Evolutionary conservation across 2,888 invertebrate species (phyloP).

Genomic region (Lasioglossum zephyrum): DNA sequence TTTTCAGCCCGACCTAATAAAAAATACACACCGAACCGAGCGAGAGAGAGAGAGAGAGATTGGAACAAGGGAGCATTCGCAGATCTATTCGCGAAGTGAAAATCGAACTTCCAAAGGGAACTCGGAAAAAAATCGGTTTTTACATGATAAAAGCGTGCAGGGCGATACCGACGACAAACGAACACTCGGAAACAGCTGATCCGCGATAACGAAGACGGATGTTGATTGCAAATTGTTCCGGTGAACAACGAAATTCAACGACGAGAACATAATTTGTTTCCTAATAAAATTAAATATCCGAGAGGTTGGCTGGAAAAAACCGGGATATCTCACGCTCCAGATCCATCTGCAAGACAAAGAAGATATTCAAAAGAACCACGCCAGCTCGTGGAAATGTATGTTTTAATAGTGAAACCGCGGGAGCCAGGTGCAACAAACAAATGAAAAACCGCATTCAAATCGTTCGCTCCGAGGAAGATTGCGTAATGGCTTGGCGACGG

Average conservation of each 20-base stretch:
- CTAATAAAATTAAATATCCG: background rate
- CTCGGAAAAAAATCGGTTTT: background rate
- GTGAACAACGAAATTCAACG: background rate
- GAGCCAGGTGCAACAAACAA: background rate
- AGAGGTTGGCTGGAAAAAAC: background rate
- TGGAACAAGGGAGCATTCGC: background rate
- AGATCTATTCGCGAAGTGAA: background rate
- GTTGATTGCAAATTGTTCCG: background rate
- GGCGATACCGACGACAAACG: background rate
- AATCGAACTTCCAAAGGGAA: background rate
- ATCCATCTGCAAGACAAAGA: background rate
- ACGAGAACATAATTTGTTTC: background rate
- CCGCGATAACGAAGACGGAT: conserved; percentile 1
- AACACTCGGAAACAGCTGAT: background rate
- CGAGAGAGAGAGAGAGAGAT: background rate
- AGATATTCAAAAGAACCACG: background rate
- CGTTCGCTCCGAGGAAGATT: background rate
- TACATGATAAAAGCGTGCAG: background rate
- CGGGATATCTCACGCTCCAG: background rate
- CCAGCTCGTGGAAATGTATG: background rate
- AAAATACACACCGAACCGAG: background rate
- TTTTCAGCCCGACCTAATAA: background rate
- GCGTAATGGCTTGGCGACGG: background rate
- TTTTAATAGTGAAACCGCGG: background rate
- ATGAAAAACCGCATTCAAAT: background rate